These are phyloP conservation scores for Fulica atra DNA, from an alignment of 2,113 vertebrate genomes.

Conservation along the genomic window DNA sequence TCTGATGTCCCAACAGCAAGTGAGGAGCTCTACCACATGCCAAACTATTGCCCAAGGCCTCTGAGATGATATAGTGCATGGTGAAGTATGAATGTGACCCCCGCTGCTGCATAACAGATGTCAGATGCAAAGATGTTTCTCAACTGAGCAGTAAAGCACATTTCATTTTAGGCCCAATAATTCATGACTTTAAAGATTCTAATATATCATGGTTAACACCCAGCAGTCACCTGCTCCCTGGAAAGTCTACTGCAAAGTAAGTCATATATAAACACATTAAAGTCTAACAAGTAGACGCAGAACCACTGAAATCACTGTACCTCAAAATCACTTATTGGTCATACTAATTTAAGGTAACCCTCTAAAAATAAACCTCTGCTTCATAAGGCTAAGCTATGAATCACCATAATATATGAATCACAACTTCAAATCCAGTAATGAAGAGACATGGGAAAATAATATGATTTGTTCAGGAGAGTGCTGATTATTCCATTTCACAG, in stretches of 20 bases:
- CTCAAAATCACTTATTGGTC: constrained; percentile 48
- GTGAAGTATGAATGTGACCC: neutral
- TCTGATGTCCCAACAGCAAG: neutral
- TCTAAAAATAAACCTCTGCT: constrained; percentile 36
- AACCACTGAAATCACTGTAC: constrained; percentile 21
- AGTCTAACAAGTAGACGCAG: neutral
- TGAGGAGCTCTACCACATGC: neutral
- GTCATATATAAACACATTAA: constrained; percentile 7
- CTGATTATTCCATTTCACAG: constrained; percentile 58
- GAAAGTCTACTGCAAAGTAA: neutral
- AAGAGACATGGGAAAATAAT: constrained; percentile 52
- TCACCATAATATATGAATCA: constrained; percentile 57
- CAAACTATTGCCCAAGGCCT: neutral
- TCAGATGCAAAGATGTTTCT: neutral
- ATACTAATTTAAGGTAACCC: constrained; percentile 53
- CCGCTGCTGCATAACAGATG: neutral
- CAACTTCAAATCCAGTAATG: constrained; percentile 41
- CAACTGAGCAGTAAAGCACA: neutral
- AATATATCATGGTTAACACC: neutral
- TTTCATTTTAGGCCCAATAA: neutral
- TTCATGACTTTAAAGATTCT: neutral
- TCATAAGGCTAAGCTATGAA: constrained; percentile 37
- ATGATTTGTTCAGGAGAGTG: constrained; percentile 21
- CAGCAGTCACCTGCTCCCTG: neutral
- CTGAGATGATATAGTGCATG: fast-evolving